phyloP scores from a whole-genome alignment of 1,140 invertebrate genomes.

The Drosophila sp. region DNA sequence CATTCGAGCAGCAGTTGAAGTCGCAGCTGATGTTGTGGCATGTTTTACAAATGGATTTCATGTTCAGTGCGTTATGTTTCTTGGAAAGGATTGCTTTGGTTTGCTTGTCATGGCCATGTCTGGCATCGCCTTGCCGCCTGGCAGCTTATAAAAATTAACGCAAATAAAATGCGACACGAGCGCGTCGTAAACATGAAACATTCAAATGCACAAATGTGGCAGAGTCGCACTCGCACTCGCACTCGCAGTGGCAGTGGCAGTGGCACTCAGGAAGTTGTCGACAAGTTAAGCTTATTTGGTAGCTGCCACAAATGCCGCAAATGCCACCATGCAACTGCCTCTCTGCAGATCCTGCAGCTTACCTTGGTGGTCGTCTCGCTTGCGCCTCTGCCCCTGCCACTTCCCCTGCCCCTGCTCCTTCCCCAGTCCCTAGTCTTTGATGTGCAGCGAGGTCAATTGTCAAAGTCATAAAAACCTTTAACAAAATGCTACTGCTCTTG shows the following conservation, averaged over 20 bases:
- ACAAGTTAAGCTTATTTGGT: conserved; percentile 44
- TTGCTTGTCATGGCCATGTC: conserved; percentile 78
- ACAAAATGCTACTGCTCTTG: conserved; percentile 47
- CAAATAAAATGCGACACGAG: conserved; percentile 66
- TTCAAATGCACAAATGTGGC: conserved; percentile 70
- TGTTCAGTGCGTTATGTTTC: conserved; percentile 78
- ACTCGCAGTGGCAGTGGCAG: background rate
- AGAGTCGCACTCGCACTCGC: too few species aligned
- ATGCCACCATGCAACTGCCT: background rate
- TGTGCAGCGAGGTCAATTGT: conserved; percentile 63
- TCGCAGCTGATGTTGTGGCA: conserved; percentile 26
- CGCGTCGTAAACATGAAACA: conserved; percentile 61
- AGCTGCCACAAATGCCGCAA: conserved; percentile 25
- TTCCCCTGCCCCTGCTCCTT: background rate
- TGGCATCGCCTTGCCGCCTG: conserved; percentile 30
- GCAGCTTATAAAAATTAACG: conserved; percentile 48
- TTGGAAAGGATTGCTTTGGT: conserved; percentile 76
- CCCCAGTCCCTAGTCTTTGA: conserved; percentile 2
- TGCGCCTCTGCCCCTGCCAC: background rate
- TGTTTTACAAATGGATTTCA: conserved; percentile 81
- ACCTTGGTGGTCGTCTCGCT: conserved; percentile 50
- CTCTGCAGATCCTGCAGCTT: conserved; percentile 47
- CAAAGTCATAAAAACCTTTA: conserved; percentile 69
- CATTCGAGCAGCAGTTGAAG: background rate
- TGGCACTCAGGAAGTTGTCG: conserved; percentile 55